These are phyloP conservation scores for Empidonax alnorum DNA, from an alignment of 2,113 vertebrate species.

Conservation along the genomic window DNA sequence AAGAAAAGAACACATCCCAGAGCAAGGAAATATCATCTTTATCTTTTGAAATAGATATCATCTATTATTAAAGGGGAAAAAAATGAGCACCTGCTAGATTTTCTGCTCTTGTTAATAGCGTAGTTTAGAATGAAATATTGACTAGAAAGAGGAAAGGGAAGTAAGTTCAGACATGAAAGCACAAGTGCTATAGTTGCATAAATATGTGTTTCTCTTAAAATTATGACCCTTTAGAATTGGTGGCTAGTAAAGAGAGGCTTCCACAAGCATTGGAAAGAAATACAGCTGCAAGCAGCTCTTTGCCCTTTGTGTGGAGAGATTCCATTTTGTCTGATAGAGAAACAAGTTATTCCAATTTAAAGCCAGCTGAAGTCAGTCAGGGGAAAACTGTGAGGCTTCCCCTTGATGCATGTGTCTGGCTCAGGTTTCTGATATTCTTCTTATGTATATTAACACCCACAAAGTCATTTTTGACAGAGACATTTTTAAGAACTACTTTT, in stretches of 20 bases:
- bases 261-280: not conserved
- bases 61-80: conserved; percentile 16
- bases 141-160: not conserved
- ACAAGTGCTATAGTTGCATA: not conserved
- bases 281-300: not conserved
- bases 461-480: not conserved
- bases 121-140: conserved; percentile 2
- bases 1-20: conserved; percentile 12
- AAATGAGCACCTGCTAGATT: not conserved
- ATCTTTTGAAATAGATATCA: conserved; percentile 45
- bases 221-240: not conserved
- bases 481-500: not conserved
- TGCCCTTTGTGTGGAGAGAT: not conserved
- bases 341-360: not conserved
- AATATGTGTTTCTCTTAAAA: conserved; percentile 11
- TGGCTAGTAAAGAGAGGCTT: not conserved
- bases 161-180: not conserved
- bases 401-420: not conserved
- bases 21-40: conserved; percentile 36
- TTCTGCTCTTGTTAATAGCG: not conserved
- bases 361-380: not conserved
- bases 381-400: not conserved
- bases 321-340: not conserved
- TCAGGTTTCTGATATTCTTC: not conserved
- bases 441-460: not conserved